phyloP scores from a whole-genome alignment of 2,888 invertebrate genomes.

The Penaeus monodon region DNA sequence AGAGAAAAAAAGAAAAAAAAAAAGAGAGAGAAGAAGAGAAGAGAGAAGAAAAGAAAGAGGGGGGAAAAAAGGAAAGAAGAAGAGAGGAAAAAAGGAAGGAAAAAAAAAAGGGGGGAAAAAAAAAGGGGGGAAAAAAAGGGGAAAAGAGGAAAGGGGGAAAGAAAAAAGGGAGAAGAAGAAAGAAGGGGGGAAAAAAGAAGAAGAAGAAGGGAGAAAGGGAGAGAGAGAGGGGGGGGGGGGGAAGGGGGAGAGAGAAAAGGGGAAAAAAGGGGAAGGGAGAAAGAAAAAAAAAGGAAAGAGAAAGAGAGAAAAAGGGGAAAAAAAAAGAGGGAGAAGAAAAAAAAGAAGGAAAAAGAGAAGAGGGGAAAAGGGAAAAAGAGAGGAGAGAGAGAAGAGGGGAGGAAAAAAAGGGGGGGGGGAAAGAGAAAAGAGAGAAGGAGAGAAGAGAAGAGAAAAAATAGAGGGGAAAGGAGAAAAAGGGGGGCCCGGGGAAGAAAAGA shows the following conservation, averaged over 20 bases:
- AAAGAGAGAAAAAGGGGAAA: not conserved
- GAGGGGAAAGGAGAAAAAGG: not conserved
- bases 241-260: not conserved
- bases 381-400: accelerated
- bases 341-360: not conserved
- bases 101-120: too few species aligned
- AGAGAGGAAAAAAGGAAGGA: not conserved
- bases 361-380: too few species aligned
- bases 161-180: too few species aligned
- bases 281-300: not conserved
- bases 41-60: too few species aligned
- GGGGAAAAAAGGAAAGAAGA: accelerated
- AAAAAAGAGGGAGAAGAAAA: not conserved
- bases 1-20: too few species aligned
- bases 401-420: not conserved
- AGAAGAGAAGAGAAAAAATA: not conserved
- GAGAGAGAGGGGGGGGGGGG: slow-evolving; percentile 4
- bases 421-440: not conserved
- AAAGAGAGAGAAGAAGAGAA: accelerated
- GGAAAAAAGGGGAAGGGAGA: not conserved
- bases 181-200: too few species aligned
- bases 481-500: not conserved
- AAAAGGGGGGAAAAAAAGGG: too few species aligned
- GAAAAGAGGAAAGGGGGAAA: too few species aligned
- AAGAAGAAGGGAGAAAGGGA: not conserved